Conservation (phyloP, 35 echinoderm and acorn worm species). For the Holothuria glaberrima region DNA sequence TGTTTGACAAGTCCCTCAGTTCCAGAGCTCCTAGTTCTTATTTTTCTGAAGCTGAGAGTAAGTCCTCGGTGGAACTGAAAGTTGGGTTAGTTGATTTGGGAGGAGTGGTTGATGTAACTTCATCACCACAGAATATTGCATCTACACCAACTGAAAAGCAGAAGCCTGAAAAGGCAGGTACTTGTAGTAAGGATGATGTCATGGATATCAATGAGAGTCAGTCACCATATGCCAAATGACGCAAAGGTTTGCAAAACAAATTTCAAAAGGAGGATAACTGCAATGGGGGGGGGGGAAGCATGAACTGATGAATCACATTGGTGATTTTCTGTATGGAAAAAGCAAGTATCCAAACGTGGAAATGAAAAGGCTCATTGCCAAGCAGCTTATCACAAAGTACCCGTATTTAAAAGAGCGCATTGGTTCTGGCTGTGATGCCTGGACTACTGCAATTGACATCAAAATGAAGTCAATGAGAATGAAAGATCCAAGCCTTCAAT, state of each 20-base stretch:
- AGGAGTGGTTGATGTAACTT: background rate
- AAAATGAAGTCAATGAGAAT: conserved; percentile 32
- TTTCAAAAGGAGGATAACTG: background rate
- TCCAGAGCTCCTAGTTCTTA: background rate
- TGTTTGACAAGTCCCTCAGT: background rate
- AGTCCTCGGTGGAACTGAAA: background rate
- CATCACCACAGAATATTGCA: background rate
- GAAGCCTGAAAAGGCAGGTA: background rate
- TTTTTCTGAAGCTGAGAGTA: background rate
- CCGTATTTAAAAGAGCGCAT: conserved; percentile 23
- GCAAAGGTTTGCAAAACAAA: background rate
- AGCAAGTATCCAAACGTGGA: background rate
- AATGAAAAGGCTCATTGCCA: background rate
- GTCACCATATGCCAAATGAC: background rate
- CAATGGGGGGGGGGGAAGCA: conserved; percentile 1
- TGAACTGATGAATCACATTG: conserved; percentile 9
- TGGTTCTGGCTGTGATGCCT: conserved; percentile 16
- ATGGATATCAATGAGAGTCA: background rate
- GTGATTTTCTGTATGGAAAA: background rate
- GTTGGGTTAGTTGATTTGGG: background rate
- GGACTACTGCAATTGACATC: conserved; percentile 14
- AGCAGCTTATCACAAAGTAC: background rate
- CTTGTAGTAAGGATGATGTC: background rate
- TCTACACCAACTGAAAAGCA: background rate
- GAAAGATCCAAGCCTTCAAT: background rate